phyloP scores from a whole-genome alignment of 2,888 invertebrate genomes.

The Chorisops tibialis region DNA sequence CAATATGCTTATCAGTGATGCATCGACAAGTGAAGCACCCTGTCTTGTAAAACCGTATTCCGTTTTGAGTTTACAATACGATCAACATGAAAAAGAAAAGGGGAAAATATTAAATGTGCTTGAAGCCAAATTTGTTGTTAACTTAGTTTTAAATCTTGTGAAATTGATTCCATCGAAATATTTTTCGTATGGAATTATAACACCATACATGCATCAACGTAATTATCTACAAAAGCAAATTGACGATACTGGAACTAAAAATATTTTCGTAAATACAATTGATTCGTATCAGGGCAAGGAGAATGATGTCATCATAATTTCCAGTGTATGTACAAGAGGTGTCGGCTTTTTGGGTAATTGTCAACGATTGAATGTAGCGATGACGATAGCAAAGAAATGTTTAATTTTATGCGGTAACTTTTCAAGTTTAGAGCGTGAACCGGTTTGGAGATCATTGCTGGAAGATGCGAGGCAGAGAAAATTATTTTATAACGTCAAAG shows the following conservation, averaged over 20 bases:
- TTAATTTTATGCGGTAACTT: slow-evolving; percentile 73
- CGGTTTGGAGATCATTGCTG: slow-evolving; percentile 58
- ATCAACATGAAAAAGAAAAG: slow-evolving; percentile 44
- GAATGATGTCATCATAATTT: slow-evolving; percentile 80
- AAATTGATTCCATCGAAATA: slow-evolving; percentile 44
- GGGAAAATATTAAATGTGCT: slow-evolving; percentile 54
- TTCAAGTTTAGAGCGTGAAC: slow-evolving; percentile 49
- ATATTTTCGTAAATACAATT: slow-evolving; percentile 60
- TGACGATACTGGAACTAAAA: slow-evolving; percentile 28
- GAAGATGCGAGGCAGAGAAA: slow-evolving; percentile 58
- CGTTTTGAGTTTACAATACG: slow-evolving; percentile 58
- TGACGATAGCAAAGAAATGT: slow-evolving; percentile 75
- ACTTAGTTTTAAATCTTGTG: slow-evolving; percentile 54
- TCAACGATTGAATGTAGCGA: slow-evolving; percentile 79
- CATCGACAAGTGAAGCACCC: slow-evolving; percentile 33
- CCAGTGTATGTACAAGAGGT: slow-evolving; percentile 73
- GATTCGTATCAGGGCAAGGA: slow-evolving; percentile 88
- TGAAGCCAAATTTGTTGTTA: slow-evolving; percentile 62
- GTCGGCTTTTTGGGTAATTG: slow-evolving; percentile 74
- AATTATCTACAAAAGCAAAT: slow-evolving; percentile 39
- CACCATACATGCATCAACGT: slow-evolving; percentile 67
- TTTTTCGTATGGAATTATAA: slow-evolving; percentile 63
- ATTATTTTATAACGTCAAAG: slow-evolving; percentile 46
- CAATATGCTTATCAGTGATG: slow-evolving; percentile 41
- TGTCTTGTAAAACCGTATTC: slow-evolving; percentile 58